phyloP scores from a whole-genome alignment of 2,888 invertebrate genomes.

The Drosophila hamatofila region DNA sequence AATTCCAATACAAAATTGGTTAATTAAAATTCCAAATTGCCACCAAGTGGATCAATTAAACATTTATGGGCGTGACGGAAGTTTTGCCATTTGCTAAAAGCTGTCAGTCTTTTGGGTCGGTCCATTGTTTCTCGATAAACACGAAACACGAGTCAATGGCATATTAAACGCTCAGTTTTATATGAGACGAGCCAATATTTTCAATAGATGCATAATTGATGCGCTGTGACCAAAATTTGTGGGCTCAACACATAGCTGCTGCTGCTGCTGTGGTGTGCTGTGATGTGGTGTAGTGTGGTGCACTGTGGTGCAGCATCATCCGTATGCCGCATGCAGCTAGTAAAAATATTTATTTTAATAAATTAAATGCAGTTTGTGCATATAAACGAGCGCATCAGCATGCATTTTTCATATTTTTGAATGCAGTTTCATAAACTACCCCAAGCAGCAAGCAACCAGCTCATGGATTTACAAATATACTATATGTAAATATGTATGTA shows the following conservation, averaged over 20 bases:
- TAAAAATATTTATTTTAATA: conserved; percentile 70
- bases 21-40: conserved; percentile 47
- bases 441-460: conserved; percentile 26
- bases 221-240: conserved; percentile 38
- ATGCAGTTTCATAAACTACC: conserved; percentile 58
- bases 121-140: conserved; percentile 14
- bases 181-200: conserved; percentile 26
- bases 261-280: neutral
- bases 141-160: conserved; percentile 33
- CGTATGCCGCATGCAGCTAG: conserved; percentile 4
- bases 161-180: conserved; percentile 42
- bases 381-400: conserved; percentile 76
- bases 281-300: neutral
- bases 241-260: conserved; percentile 1
- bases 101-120: conserved; percentile 42
- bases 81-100: conserved; percentile 27
- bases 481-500: conserved; percentile 12
- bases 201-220: conserved; percentile 42
- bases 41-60: conserved; percentile 38
- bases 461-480: conserved; percentile 15
- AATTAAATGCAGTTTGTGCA: conserved; percentile 76
- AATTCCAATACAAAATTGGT: conserved; percentile 37
- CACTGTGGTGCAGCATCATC: neutral
- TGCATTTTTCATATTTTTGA: conserved; percentile 72
- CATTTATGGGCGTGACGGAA: conserved; percentile 39